Evolutionary conservation across 2,797 vertebrate species (phyloP).

Genomic region (Carduelis carduelis): DNA sequence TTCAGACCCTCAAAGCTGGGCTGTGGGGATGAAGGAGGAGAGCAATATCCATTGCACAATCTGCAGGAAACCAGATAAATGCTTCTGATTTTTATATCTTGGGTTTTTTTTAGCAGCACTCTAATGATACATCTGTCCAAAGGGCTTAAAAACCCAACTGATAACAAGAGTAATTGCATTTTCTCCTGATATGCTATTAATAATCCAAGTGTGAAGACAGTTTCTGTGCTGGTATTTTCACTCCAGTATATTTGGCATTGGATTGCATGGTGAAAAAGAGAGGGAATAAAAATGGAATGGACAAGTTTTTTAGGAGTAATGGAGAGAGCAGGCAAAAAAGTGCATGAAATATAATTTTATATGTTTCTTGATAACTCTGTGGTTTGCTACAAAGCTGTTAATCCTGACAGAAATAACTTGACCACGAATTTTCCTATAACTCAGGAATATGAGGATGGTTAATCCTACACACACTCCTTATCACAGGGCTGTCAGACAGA

Average conservation of each 20-base stretch:
- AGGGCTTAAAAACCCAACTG: background rate
- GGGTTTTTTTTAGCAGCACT: background rate
- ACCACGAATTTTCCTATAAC: background rate
- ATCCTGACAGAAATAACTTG: background rate
- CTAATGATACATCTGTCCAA: background rate
- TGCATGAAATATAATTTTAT: background rate
- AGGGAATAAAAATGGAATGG: background rate
- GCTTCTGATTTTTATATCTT: background rate
- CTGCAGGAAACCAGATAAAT: background rate
- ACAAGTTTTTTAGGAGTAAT: background rate
- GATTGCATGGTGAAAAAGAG: background rate
- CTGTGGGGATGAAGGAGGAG: background rate
- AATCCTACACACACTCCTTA: background rate
- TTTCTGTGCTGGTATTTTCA: conserved; percentile 1
- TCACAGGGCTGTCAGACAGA: background rate
- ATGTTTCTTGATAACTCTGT: background rate
- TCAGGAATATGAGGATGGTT: background rate
- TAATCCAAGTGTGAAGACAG: background rate
- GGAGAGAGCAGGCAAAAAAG: background rate
- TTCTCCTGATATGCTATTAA: background rate
- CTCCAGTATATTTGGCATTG: background rate
- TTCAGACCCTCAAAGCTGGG: background rate
- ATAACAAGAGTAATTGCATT: background rate
- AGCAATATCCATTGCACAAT: background rate
- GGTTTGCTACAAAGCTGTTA: background rate